Evolutionary conservation across 2,113 vertebrate genomes (phyloP).

Genomic region (Rhinoderma darwinii): DNA sequence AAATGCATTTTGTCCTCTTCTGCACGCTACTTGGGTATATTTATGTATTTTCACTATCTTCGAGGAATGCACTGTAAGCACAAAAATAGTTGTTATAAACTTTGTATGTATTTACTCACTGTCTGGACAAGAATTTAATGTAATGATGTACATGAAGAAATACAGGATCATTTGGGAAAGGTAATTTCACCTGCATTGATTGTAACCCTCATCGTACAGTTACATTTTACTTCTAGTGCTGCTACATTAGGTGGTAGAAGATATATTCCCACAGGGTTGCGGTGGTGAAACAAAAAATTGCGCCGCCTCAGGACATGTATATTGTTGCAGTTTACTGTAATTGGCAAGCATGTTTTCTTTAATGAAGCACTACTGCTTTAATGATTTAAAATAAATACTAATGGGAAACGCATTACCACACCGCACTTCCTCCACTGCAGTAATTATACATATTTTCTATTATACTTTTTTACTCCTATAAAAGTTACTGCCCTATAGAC

Average conservation of each 20-base stretch:
- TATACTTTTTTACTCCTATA: not conserved
- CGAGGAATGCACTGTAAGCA: not conserved
- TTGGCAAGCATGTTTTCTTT: not conserved
- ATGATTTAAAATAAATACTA: no score
- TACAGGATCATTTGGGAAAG: not conserved
- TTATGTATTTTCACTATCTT: not conserved
- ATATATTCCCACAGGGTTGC: no score
- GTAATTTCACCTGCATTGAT: not conserved
- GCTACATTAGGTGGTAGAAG: not conserved
- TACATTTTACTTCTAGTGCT: not conserved
- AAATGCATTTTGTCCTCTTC: not conserved
- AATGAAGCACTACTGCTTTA: not conserved
- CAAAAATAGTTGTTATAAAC: not conserved
- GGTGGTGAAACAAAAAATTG: no score
- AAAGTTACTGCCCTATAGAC: no score
- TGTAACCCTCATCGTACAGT: not conserved
- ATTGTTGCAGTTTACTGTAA: not conserved
- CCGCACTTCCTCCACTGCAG: not conserved
- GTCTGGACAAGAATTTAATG: not conserved
- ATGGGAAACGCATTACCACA: no score
- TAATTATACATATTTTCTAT: not conserved
- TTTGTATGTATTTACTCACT: not conserved
- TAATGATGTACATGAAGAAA: not conserved
- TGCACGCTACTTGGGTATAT: not conserved
- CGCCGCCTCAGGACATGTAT: no score